A percentile compares a stretch with the other conserved stretches of the same genome.
phyloP scores from a whole-genome alignment of 2,797 vertebrate species.

The Leptoclinus maculatus region DNA sequence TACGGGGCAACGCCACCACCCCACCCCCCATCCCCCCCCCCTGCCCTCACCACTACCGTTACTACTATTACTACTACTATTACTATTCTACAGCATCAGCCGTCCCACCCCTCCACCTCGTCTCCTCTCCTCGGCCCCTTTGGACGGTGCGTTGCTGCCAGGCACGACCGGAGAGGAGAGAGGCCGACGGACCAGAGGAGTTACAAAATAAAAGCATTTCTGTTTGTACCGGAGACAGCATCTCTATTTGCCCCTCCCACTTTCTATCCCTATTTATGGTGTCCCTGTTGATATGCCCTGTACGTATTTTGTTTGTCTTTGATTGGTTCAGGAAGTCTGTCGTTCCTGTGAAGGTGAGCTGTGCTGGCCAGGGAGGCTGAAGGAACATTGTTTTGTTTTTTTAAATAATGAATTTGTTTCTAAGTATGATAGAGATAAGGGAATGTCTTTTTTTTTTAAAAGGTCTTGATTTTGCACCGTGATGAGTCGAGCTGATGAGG shows the following conservation, averaged over 20 bases:
- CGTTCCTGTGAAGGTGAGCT: conserved; percentile 45
- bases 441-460: conserved; percentile 68
- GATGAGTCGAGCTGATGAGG: conserved; percentile 32
- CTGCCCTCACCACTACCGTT: conserved; percentile 34
- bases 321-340: conserved; percentile 42
- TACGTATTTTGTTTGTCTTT: conserved; percentile 44
- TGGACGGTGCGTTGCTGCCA: conserved; percentile 92
- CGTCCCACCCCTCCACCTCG: conserved; percentile 53
- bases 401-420: conserved; percentile 28
- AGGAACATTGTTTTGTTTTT: conserved; percentile 20
- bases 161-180: conserved; percentile 78
- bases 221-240: conserved; percentile 78
- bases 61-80: conserved; percentile 53
- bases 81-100: conserved; percentile 47
- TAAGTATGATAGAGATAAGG: conserved; percentile 59
- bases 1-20: conserved; percentile 82
- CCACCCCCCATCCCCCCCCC: conserved; percentile 64
- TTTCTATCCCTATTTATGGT: conserved; percentile 61
- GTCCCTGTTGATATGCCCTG: conserved; percentile 62
- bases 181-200: conserved; percentile 69
- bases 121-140: conserved; percentile 59
- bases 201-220: conserved; percentile 73
- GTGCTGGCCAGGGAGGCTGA: conserved; percentile 43
- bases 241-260: conserved; percentile 44
- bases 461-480: conserved; percentile 66